A percentile compares a stretch with the other conserved stretches of the same genome.
Evolutionary conservation across 2,888 invertebrate genomes (phyloP).

Genomic region (Eilema caniola): DNA sequence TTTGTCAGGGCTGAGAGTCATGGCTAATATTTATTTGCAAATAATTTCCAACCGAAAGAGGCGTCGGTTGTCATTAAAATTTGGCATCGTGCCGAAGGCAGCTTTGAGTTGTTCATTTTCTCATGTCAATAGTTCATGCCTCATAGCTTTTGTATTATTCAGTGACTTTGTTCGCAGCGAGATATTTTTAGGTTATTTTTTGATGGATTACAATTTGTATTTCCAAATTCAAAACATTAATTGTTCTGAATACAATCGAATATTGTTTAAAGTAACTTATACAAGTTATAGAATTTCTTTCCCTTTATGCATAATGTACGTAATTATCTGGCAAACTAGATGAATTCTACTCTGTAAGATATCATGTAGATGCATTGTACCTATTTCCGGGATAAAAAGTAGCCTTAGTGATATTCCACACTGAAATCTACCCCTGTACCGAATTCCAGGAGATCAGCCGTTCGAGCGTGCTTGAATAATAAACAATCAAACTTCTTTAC

Average conservation of each 20-base stretch:
- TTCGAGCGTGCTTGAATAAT: too few relatives aligned
- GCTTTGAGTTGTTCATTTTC: conserved; percentile 54
- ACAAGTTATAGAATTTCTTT: too few relatives aligned
- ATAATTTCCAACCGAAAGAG: conserved; percentile 55
- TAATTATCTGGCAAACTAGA: too few relatives aligned
- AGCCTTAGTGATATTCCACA: too few relatives aligned
- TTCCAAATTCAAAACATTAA: conserved; percentile 4
- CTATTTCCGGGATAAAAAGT: too few relatives aligned
- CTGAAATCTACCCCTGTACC: too few relatives aligned
- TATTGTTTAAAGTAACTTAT: background rate
- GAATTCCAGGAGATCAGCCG: too few relatives aligned
- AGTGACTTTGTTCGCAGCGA: conserved; percentile 50
- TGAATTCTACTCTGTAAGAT: too few relatives aligned
- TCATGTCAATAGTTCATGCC: conserved; percentile 63
- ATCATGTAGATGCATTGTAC: too few relatives aligned
- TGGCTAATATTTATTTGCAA: conserved; percentile 59
- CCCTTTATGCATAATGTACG: too few relatives aligned
- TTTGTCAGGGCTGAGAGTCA: conserved; percentile 51
- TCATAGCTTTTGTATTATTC: conserved; percentile 58
- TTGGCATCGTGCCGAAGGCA: conserved; percentile 61
- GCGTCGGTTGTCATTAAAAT: conserved; percentile 61
- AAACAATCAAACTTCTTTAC: too few relatives aligned
- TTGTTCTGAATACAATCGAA: background rate
- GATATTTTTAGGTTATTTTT: conserved; percentile 31
- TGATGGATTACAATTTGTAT: background rate